Evolutionary conservation across 92 coral and sea anemone species (phyloP).

Genomic region (Metridium senile): DNA sequence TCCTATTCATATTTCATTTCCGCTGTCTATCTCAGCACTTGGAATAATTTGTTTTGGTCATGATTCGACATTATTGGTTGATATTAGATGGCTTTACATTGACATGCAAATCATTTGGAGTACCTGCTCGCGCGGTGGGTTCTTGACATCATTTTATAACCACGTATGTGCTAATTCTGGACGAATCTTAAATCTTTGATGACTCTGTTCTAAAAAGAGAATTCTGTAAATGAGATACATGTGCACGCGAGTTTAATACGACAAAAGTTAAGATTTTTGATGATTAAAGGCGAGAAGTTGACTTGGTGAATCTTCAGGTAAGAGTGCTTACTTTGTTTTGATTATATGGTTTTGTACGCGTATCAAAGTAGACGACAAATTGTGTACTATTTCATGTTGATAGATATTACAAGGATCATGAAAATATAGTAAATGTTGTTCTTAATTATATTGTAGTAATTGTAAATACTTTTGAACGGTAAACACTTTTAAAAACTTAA

Average conservation of each 20-base stretch:
- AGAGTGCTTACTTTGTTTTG: no score
- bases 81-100: not conserved
- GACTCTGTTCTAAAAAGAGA: not conserved
- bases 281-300: no score
- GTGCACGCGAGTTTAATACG: no score
- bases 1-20: not conserved
- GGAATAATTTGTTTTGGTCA: not conserved
- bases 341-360: no score
- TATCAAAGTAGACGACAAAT: no score
- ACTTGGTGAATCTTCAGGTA: no score
- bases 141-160: not conserved
- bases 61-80: not conserved
- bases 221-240: not conserved
- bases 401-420: no score
- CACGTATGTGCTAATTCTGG: not conserved
- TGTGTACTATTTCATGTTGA: no score
- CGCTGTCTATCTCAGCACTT: not conserved
- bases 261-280: no score
- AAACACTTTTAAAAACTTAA: not conserved
- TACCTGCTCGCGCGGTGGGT: not conserved
- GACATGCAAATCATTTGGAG: not conserved
- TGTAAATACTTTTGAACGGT: not conserved
- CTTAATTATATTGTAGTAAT: no score
- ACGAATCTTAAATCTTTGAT: not conserved
- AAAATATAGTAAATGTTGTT: no score